These are phyloP conservation scores for Aptenodytes forsteri DNA, from an alignment of 2,113 vertebrate genomes.

Conservation along the genomic window DNA sequence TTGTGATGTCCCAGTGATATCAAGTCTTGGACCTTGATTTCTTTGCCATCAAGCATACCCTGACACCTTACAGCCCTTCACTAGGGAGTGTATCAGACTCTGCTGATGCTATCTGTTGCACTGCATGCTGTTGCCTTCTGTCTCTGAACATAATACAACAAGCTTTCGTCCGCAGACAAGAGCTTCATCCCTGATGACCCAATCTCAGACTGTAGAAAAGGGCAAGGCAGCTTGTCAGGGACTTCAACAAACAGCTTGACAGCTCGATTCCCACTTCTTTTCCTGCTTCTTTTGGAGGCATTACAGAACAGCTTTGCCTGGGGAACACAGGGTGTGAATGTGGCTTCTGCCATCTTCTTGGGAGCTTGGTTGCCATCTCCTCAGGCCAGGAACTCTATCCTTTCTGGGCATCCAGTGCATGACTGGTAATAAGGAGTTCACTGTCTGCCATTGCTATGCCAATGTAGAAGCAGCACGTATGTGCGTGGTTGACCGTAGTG, in stretches of 20 bases:
- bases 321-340: neutral
- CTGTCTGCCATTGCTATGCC: neutral
- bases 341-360: neutral
- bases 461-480: fast-evolving
- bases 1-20: neutral
- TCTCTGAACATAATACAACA: neutral
- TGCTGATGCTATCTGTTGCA: neutral
- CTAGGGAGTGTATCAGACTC: neutral
- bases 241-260: neutral
- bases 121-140: neutral
- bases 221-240: neutral
- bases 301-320: neutral
- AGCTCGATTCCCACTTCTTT: neutral
- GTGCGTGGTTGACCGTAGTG: neutral
- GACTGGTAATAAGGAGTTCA: neutral
- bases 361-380: neutral
- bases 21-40: neutral
- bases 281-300: neutral
- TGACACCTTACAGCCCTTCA: neutral
- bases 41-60: neutral
- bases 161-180: neutral
- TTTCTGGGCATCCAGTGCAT: neutral
- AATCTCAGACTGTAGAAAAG: neutral
- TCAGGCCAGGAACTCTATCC: neutral
- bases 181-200: neutral